A percentile compares a stretch with the other conserved stretches of the same genome.
Evolutionary conservation across 2,113 vertebrate genomes (phyloP).

Genomic region (Syrrhaptes paradoxus): DNA sequence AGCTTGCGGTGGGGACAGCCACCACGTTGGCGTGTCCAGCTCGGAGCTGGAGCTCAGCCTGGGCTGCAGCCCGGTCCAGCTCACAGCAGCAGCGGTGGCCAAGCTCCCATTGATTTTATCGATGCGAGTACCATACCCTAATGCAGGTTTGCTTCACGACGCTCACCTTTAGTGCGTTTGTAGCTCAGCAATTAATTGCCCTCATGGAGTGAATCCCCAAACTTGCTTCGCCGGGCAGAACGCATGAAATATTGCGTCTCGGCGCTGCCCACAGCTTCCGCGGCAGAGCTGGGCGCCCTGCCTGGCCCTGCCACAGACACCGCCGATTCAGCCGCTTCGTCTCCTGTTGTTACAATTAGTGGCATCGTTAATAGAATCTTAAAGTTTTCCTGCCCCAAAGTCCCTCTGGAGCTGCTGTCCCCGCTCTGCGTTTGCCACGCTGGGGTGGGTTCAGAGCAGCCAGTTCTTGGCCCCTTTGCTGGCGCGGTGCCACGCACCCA

Average conservation of each 20-base stretch:
- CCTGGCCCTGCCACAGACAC: neutral
- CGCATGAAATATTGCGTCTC: accelerated
- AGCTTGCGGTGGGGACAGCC: neutral
- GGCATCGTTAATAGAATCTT: accelerated
- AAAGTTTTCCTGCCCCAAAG: neutral
- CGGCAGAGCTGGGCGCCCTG: neutral
- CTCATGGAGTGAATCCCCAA: neutral
- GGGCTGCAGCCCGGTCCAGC: neutral
- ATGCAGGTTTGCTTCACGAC: neutral
- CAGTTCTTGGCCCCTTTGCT: neutral
- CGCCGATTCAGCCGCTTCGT: neutral
- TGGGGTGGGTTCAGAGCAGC: neutral
- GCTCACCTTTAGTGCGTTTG: neutral
- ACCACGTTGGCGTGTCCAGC: neutral
- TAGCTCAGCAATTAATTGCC: constrained; percentile 48
- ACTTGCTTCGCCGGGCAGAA: neutral
- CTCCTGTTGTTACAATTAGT: neutral
- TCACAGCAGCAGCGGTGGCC: neutral
- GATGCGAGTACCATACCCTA: neutral
- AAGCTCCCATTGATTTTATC: neutral
- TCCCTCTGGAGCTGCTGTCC: neutral
- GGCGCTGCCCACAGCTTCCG: neutral
- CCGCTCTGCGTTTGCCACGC: accelerated
- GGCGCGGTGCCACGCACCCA: neutral
- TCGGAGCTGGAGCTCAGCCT: neutral